phyloP scores from a whole-genome alignment of 2,888 invertebrate genomes.

The Abrostola tripartita region DNA sequence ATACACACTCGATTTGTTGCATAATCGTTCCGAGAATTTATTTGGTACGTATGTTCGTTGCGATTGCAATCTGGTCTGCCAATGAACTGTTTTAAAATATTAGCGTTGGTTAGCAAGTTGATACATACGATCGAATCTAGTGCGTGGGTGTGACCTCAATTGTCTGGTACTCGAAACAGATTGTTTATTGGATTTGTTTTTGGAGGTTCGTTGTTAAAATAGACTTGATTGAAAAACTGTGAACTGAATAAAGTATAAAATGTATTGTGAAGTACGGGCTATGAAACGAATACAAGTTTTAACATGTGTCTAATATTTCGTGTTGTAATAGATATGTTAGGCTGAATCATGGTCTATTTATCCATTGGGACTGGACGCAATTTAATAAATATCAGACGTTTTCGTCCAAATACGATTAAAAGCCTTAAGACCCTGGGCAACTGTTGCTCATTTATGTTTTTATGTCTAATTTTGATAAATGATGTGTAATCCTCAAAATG shows the following conservation, averaged over 20 bases:
- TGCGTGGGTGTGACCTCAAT: constrained; percentile 73
- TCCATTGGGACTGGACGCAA: not conserved
- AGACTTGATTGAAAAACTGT: too few relatives aligned
- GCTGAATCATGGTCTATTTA: too few relatives aligned
- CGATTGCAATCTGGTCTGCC: constrained; percentile 53
- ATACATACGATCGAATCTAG: constrained; percentile 36
- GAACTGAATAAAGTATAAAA: too few relatives aligned
- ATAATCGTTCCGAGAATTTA: constrained; percentile 46
- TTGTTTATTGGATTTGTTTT: constrained; percentile 46
- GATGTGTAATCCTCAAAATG: not conserved
- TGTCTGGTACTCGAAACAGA: constrained; percentile 42
- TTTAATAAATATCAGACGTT: constrained; percentile 17
- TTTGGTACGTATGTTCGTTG: constrained; percentile 37
- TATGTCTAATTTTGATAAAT: not conserved
- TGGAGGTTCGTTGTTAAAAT: constrained; percentile 14
- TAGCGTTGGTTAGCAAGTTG: constrained; percentile 68
- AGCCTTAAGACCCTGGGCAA: too few relatives aligned
- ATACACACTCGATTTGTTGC: constrained; percentile 48
- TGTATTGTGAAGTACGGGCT: too few relatives aligned
- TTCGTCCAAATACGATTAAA: too few relatives aligned
- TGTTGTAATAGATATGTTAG: too few relatives aligned
- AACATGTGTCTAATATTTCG: too few relatives aligned
- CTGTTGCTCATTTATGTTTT: too few relatives aligned
- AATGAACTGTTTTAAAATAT: constrained; percentile 68
- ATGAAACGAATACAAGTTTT: too few relatives aligned